These are phyloP conservation scores for Pandemis cinnamomeana DNA, from an alignment of 2,888 invertebrate genomes.

Conservation along the genomic window DNA sequence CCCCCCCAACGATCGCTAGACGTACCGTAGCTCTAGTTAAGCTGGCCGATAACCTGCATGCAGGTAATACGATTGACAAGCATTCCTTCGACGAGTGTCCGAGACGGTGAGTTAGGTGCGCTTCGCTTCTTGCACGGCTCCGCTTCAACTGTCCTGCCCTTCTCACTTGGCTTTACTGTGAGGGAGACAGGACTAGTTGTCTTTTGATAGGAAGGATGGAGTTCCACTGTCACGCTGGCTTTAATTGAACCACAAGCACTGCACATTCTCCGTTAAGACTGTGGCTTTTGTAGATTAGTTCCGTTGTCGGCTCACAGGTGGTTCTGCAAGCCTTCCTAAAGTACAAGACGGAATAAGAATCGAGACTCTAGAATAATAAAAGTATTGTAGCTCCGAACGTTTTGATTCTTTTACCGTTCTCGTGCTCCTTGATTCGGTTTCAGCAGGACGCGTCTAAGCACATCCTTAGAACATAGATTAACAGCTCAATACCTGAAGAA, in stretches of 20 bases:
- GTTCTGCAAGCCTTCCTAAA: constrained; percentile 24
- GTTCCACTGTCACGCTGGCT: constrained; percentile 26
- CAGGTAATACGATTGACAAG: constrained; percentile 67
- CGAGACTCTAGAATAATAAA: constrained; percentile 9
- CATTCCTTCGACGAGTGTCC: constrained; percentile 81
- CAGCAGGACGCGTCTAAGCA: background rate
- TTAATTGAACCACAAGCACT: constrained; percentile 30
- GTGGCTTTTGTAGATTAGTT: constrained; percentile 13
- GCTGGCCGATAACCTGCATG: constrained; percentile 76
- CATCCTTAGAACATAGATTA: background rate
- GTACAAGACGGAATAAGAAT: constrained; percentile 14
- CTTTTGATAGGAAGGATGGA: constrained; percentile 1
- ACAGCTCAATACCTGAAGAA: constrained; percentile 18
- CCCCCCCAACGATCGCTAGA: constrained; percentile 71
- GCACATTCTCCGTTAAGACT: constrained; percentile 16
- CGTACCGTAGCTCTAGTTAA: constrained; percentile 76
- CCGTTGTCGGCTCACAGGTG: background rate
- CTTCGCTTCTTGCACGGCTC: constrained; percentile 61
- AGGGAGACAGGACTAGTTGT: background rate
- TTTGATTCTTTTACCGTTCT: constrained; percentile 24
- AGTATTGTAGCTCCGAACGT: background rate
- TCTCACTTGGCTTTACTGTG: background rate
- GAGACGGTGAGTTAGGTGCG: constrained; percentile 73
- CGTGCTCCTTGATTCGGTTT: constrained; percentile 36
- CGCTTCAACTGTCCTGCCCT: constrained; percentile 41